phyloP scores from a whole-genome alignment of 2,113 vertebrate species.

The Desmodus rotundus region DNA sequence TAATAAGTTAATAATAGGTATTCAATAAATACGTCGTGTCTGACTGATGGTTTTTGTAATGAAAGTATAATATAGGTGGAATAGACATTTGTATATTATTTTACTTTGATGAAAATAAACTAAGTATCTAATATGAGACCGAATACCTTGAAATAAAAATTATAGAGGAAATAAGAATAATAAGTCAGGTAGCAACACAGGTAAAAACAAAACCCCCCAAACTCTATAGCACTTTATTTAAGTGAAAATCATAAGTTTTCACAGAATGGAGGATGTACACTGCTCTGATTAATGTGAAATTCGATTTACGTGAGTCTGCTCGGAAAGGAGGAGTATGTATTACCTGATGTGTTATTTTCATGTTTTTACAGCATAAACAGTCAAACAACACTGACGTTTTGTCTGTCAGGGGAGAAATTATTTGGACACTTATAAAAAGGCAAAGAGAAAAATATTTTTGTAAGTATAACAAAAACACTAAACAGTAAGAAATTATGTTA shows the following conservation, averaged over 20 bases:
- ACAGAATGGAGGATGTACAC: not conserved
- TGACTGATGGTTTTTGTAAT: slow-evolving; percentile 1
- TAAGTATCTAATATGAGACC: not conserved
- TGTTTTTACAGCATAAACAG: slow-evolving; percentile 46
- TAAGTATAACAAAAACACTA: not conserved
- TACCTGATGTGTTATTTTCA: slow-evolving; percentile 44
- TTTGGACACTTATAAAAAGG: slow-evolving; percentile 4
- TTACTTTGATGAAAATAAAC: slow-evolving; percentile 20
- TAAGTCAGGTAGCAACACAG: not conserved
- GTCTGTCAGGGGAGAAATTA: not conserved
- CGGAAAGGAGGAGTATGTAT: slow-evolving; percentile 30
- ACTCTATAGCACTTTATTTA: not conserved
- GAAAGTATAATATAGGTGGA: not conserved
- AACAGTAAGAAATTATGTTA: not conserved
- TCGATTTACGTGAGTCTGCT: slow-evolving; percentile 34
- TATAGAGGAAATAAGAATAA: slow-evolving; percentile 8
- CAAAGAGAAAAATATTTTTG: slow-evolving; percentile 34
- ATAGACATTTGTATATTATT: not conserved
- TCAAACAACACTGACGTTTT: not conserved
- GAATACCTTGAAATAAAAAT: slow-evolving; percentile 1
- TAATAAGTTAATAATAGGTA: not conserved
- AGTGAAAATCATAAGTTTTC: slow-evolving; percentile 24
- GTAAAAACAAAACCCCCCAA: not conserved
- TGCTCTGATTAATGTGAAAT: slow-evolving; percentile 38
- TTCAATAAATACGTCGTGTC: slow-evolving; percentile 1